Evolutionary conservation across 2,113 vertebrate species (phyloP), one percentile per base, ranked within the genome.

Genomic region (Periophthalmodon schlosseri): DNA sequence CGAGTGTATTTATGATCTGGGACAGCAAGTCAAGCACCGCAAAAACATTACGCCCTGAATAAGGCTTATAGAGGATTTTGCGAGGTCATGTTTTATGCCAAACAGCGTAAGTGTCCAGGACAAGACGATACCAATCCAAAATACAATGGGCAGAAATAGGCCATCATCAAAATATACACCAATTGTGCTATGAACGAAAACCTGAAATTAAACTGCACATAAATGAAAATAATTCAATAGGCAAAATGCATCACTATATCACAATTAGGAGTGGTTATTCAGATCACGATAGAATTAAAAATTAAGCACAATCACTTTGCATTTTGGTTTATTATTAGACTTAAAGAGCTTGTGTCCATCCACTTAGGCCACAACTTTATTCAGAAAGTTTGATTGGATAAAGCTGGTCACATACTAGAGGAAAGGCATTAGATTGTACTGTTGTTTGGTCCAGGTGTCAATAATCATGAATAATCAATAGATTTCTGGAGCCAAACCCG

Each of bases 11-110:
- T 54, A 47, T 2, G 20, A 65, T 64, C 69, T 14, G 14, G 23
- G 47, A 66, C 56, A 16, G 50, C 18, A 58, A 78, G 78, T 81
- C 79, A 86, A 68, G 75, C 68, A 69, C 12, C 61, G 68, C 68
- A 52, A 60, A 67, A 33, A 34, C 33, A 66, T 60, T 52, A 54
- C 1, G 8, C 18, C n/a, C 23, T 21, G 28, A 58, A 44, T 44
- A 18, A 60, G 14, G 23, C 23, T 60, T 60, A 24, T 4, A 60
- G 33, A 34, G 28, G 60, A 34, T 18, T 34, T 33, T 0, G 58
- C 13, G 23, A 61, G 14, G 56, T 23, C 21, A 5, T 7, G 54
- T 64, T 39, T 57, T 3, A 16, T 16, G 47, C 47, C 47, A 21
- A 56, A 20, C 9, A 56, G 3, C 3, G 28, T 28, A 54, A n/a